Base-by-base conservation (phyloP, 2,797 vertebrate genomes). In the Microctenopoma steveboyesi region DNA sequence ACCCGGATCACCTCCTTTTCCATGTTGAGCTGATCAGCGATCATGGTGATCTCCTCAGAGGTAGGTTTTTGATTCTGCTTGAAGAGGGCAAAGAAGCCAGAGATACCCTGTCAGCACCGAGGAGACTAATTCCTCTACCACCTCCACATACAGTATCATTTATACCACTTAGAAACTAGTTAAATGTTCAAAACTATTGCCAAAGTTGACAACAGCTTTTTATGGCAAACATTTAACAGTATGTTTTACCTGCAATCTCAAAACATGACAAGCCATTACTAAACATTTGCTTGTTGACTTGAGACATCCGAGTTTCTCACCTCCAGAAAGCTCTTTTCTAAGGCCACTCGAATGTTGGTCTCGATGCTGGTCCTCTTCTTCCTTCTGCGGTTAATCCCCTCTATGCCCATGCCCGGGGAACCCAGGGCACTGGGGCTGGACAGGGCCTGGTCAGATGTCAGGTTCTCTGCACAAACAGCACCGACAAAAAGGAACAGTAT, bases 241-340 rank as follows among this genome's bases (percentile, higher is more conserved):
- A 5, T 5, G n/a, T 53, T 53, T 49, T 7, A 64, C 52, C 25
- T 11, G 14, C 15, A 10, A 3, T 28, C 4, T 43, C 22, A 42
- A 49, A 39, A 35, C 25, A 10, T 25, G 18, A 16, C 8, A 48
- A 9, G 47, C 13, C 22, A 22, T 47, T 47, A 1, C 1, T 60
- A 22, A 55, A 22, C 33, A 37, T 10, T 42, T 5, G 12, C 37
- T 15, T 33, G 8, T 30, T 22, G 42, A 64, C 37, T 58, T 42
- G 4, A 15, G 9, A 13, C 47, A 69, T 35, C 16, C 52, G 18
- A 77, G 53, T 83, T 76, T 91, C 95, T 91, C 73, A 99, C 98
- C 96, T 98, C 98, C 95, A 97, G 92, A 95, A 99, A 99, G 96
- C 98, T 99, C 95, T 99, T 99, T 95, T 99, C 98, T 98, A 99